Percentiles rank a stretch among this genome's conserved stretches.
phyloP scores from a whole-genome alignment of 2,113 vertebrate genomes.

The Oncorhynchus tshawytscha region DNA sequence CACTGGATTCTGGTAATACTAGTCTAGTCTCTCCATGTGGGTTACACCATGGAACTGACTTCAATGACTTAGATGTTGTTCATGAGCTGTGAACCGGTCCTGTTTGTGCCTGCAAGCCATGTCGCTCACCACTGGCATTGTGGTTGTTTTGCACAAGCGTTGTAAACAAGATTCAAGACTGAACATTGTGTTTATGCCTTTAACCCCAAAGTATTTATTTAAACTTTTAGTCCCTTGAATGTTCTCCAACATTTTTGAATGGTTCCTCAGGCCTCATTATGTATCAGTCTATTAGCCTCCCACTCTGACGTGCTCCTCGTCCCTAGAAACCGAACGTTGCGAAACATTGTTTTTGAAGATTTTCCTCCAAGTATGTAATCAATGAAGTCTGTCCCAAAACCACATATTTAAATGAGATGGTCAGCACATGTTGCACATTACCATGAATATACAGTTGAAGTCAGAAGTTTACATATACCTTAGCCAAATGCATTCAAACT shows the following conservation, averaged over 20 bases:
- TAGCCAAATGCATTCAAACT: too few species aligned
- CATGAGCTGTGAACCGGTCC: neutral
- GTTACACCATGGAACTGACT: constrained; percentile 23
- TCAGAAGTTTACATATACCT: too few species aligned
- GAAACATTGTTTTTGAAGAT: neutral
- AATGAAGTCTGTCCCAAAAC: constrained; percentile 16
- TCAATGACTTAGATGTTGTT: neutral
- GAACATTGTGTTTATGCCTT: neutral
- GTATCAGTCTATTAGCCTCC: neutral
- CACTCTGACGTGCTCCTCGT: neutral
- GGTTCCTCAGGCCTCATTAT: neutral
- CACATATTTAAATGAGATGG: constrained; percentile 5
- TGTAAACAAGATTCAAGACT: neutral
- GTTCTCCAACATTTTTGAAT: neutral
- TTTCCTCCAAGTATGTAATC: constrained; percentile 14
- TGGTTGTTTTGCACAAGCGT: neutral
- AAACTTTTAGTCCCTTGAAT: neutral
- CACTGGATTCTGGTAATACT: constrained; percentile 41
- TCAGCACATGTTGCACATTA: constrained; percentile 3
- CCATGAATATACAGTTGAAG: neutral
- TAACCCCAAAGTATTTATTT: neutral
- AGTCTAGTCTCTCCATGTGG: constrained; percentile 41
- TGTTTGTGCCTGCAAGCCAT: constrained; percentile 12
- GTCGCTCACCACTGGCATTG: neutral
- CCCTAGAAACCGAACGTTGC: neutral